These are phyloP conservation scores for Agrotis ipsilon DNA, from an alignment of 2,888 invertebrate species.

Conservation along the genomic window DNA sequence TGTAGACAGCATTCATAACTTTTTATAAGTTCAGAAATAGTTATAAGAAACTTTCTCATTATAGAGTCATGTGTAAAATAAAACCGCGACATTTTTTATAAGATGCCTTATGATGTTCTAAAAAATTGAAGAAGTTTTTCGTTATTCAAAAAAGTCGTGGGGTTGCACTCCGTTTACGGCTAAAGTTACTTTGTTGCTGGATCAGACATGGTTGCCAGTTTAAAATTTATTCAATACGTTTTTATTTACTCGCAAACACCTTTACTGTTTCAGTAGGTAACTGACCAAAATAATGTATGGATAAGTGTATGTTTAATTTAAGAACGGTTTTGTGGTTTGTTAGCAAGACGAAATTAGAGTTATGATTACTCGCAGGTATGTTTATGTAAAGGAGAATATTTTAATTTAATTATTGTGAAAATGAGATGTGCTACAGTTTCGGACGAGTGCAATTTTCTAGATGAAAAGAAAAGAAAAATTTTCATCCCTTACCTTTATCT, in stretches of 20 bases:
- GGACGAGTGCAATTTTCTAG: too few species aligned
- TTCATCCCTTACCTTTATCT: too few species aligned
- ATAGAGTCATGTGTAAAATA: constrained; percentile 77
- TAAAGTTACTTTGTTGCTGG: constrained; percentile 59
- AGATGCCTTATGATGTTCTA: constrained; percentile 81
- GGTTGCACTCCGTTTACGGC: constrained; percentile 67
- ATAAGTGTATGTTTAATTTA: constrained; percentile 46
- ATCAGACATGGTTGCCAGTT: constrained; percentile 50
- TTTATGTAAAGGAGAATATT: constrained; percentile 4
- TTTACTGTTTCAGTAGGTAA: constrained; percentile 52
- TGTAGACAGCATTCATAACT: background rate
- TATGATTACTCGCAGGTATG: constrained; percentile 13
- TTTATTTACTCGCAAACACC: constrained; percentile 58
- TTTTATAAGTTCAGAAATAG: background rate
- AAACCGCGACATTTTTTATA: constrained; percentile 82
- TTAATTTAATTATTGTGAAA: constrained; percentile 16
- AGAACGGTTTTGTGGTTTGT: constrained; percentile 37
- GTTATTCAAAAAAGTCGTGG: constrained; percentile 78
- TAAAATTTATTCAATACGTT: constrained; percentile 42
- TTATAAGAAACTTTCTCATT: constrained; percentile 72
- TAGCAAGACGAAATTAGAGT: constrained; percentile 5
- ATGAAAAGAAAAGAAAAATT: too few species aligned
- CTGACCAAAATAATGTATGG: constrained; percentile 57
- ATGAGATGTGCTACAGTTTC: background rate
- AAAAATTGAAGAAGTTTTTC: constrained; percentile 79